These are phyloP conservation scores for Rhyacophila brunnea DNA, from an alignment of 1,140 invertebrate species.

Conservation along the genomic window DNA sequence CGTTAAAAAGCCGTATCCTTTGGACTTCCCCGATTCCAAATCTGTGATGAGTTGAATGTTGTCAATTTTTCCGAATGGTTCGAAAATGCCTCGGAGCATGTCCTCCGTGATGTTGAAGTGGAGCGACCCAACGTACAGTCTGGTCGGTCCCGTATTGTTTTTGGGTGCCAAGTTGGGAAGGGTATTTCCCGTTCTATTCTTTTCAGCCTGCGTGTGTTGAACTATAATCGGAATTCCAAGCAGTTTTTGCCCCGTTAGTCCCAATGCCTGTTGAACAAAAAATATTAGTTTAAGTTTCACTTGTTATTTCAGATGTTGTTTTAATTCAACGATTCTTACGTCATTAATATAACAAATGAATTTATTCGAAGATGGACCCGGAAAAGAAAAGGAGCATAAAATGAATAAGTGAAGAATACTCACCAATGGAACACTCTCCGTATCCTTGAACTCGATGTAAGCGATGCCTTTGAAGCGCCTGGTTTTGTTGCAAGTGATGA, in stretches of 20 bases:
- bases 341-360: conserved; percentile 3
- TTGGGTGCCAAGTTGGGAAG: conserved; percentile 81
- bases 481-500: conserved; percentile 99
- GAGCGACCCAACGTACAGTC: conserved; percentile 94
- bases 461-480: conserved; percentile 98
- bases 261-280: conserved; percentile 75
- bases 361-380: background rate
- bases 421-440: conserved; percentile 93
- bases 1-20: conserved; percentile 97
- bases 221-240: conserved; percentile 98
- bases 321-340: background rate
- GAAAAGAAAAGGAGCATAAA: too few relatives aligned
- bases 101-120: conserved; percentile 99
- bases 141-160: conserved; percentile 87
- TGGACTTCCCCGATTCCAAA: conserved; percentile 89
- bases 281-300: background rate
- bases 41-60: conserved; percentile 95
- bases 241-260: conserved; percentile 92
- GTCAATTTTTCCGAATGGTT: conserved; percentile 99
- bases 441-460: conserved; percentile 98
- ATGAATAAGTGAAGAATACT: conserved; percentile 47
- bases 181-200: conserved; percentile 89
- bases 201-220: conserved; percentile 97
- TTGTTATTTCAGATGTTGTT: conserved; percentile 1
- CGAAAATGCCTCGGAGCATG: conserved; percentile 97